Percentiles rank a stretch among this genome's conserved stretches.
Evolutionary conservation across 2,113 vertebrate genomes (phyloP).

Genomic region (Corythornis vintsioides): DNA sequence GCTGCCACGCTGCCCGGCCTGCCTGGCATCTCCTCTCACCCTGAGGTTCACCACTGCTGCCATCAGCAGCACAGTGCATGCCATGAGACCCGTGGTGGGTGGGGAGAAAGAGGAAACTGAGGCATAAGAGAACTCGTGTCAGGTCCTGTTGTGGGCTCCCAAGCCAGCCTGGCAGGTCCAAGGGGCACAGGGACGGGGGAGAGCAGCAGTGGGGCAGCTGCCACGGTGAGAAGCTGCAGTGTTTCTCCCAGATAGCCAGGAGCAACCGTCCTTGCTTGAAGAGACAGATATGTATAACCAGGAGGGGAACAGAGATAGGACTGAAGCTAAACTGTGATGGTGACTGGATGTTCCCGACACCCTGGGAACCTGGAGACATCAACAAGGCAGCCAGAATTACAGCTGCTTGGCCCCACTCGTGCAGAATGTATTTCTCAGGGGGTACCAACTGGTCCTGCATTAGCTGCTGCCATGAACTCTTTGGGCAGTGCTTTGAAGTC

Average conservation of each 20-base stretch:
- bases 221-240: background rate
- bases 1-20: background rate
- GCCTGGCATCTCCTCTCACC: background rate
- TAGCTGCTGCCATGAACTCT: background rate
- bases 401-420: background rate
- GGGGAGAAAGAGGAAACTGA: background rate
- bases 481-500: background rate
- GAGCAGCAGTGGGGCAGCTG: background rate
- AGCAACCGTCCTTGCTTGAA: background rate
- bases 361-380: background rate
- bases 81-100: background rate
- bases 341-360: background rate
- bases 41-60: background rate
- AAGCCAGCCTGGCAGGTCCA: background rate
- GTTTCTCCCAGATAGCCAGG: background rate
- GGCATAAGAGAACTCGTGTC: background rate
- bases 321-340: background rate
- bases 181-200: background rate
- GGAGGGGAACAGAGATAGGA: background rate
- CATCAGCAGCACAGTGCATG: background rate
- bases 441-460: background rate
- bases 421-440: background rate
- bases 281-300: background rate
- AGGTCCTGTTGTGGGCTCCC: background rate
- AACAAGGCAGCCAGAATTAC: background rate